A percentile compares a stretch with the other conserved stretches of the same genome.
phyloP scores from a whole-genome alignment of 2,797 vertebrate genomes.

The Fundulus diaphanus region DNA sequence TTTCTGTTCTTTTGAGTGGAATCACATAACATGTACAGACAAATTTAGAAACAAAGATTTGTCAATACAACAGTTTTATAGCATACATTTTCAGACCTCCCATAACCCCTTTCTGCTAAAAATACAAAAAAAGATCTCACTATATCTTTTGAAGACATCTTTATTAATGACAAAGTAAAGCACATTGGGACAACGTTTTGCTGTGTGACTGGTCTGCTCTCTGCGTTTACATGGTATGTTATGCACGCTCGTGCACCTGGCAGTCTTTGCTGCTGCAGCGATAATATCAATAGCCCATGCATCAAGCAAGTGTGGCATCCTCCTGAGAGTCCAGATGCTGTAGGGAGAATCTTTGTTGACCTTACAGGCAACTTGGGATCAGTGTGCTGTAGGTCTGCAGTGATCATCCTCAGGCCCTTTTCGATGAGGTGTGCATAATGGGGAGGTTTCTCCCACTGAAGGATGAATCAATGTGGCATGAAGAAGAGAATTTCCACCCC shows the following conservation, averaged over 20 bases:
- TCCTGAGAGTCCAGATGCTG: conserved; percentile 58
- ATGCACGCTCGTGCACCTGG: conserved; percentile 22
- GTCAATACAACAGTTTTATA: not conserved
- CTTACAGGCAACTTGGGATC: conserved; percentile 69
- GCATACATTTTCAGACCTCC: not conserved
- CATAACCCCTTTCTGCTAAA: not conserved
- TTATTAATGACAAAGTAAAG: not conserved
- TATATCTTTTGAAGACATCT: not conserved
- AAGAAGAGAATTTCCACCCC: conserved; percentile 86
- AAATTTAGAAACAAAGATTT: not conserved
- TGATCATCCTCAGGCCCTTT: conserved; percentile 71
- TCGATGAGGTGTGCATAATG: conserved; percentile 82
- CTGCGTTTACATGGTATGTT: conserved; percentile 10
- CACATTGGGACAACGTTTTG: not conserved
- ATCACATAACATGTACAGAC: too few species aligned
- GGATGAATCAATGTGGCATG: conserved; percentile 88
- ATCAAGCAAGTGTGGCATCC: conserved; percentile 48
- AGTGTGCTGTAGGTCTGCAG: conserved; percentile 43
- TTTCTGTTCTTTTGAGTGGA: too few species aligned
- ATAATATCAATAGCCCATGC: conserved; percentile 54
- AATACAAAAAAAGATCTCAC: not conserved
- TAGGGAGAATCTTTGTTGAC: conserved; percentile 61
- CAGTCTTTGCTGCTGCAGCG: conserved; percentile 16
- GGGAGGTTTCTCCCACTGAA: conserved; percentile 82
- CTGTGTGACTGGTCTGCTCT: not conserved